A percentile compares a stretch with the other conserved stretches of the same genome.
These are phyloP conservation scores for Pseudeuparius sepicola DNA, from an alignment of 2,888 invertebrate genomes.

Conservation along the genomic window DNA sequence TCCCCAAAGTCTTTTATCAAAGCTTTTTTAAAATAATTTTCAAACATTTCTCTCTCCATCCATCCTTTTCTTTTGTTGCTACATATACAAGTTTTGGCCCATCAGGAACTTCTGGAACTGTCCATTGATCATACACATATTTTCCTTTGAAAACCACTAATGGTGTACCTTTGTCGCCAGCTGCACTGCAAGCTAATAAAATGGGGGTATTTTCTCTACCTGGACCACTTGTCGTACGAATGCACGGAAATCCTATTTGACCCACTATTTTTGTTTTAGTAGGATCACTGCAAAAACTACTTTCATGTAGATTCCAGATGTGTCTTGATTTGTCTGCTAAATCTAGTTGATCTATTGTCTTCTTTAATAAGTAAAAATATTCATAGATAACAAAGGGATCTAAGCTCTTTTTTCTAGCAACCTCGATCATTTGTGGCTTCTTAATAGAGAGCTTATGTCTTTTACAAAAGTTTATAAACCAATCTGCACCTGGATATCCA, in stretches of 20 bases:
- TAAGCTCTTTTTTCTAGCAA: conserved; percentile 19
- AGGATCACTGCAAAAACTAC: conserved; percentile 18
- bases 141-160: conserved; percentile 1
- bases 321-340: conserved; percentile 16
- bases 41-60: conserved; percentile 30
- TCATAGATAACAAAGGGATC: conserved; percentile 22
- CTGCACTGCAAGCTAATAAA: conserved; percentile 3
- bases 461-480: background rate
- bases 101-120: conserved; percentile 3
- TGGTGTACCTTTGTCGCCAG: background rate
- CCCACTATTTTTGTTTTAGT: conserved; percentile 22
- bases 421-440: background rate
- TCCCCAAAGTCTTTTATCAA: conserved; percentile 26
- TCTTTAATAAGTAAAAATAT: conserved; percentile 12
- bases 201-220: conserved; percentile 9
- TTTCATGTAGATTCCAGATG: conserved; percentile 16
- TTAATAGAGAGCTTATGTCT: conserved; percentile 13
- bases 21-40: conserved; percentile 28
- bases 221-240: conserved; percentile 8
- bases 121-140: conserved; percentile 4
- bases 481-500: conserved; percentile 1
- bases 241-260: conserved; percentile 1
- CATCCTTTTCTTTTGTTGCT: conserved; percentile 17
- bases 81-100: background rate
- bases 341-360: conserved; percentile 13